Conservation (phyloP, 2,888 invertebrate genomes). For the Physocephala rufipes region DNA sequence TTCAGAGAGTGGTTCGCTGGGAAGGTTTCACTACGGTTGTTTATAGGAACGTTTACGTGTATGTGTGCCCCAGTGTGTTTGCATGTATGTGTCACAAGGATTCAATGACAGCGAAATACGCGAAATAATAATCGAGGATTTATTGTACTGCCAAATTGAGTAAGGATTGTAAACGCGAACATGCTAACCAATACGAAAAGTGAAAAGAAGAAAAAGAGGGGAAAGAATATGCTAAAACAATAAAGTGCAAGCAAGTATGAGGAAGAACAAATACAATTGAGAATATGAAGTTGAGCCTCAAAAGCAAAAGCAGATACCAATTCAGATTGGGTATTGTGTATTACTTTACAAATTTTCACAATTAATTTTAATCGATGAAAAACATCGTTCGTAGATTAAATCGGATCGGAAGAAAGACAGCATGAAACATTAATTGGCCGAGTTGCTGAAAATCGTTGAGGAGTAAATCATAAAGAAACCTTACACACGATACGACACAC, state of each 20-base stretch:
- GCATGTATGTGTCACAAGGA: not conserved
- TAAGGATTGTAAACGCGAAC: not conserved
- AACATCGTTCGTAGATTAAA: not conserved
- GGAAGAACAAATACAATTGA: not conserved
- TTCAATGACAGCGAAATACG: slow-evolving; percentile 41
- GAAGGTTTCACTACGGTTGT: no score
- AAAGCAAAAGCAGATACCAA: slow-evolving; percentile 1
- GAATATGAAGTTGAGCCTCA: not conserved
- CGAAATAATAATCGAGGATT: slow-evolving; percentile 46
- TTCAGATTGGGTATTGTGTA: not conserved
- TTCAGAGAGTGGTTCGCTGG: not conserved
- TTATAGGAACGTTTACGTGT: not conserved
- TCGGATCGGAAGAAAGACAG: not conserved
- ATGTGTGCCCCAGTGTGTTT: not conserved
- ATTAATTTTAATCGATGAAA: no score
- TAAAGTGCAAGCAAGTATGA: not conserved
- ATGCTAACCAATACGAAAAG: not conserved
- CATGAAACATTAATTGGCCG: slow-evolving; percentile 10
- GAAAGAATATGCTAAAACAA: not conserved
- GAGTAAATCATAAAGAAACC: slow-evolving; percentile 32
- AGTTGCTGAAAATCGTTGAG: slow-evolving; percentile 17
- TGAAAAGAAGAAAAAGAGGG: not conserved
- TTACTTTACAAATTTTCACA: no score
- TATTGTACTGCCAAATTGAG: slow-evolving; percentile 44
- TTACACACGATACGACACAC: slow-evolving; percentile 23